Conservation (phyloP, 1,140 invertebrate genomes). For the Drosophila seguyi region DNA sequence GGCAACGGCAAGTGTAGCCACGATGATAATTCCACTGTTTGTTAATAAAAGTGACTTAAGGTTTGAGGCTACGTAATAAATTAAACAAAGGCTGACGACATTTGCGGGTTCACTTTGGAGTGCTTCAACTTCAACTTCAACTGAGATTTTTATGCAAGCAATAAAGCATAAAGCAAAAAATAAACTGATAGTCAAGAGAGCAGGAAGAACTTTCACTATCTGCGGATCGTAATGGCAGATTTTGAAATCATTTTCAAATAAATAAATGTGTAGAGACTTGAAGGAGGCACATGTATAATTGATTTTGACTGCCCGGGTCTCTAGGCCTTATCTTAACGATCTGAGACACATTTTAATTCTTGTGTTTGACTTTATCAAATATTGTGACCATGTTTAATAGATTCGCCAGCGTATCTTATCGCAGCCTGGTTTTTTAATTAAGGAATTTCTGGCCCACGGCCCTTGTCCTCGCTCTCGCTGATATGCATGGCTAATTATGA, state of each 20-base stretch:
- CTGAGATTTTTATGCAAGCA: conserved; percentile 36
- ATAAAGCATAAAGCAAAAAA: conserved; percentile 11
- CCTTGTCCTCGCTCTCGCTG: conserved; percentile 24
- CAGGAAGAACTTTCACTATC: conserved; percentile 49
- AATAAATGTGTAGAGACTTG: conserved; percentile 11
- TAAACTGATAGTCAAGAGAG: conserved; percentile 7
- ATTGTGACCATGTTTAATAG: conserved; percentile 22
- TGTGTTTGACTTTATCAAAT: conserved; percentile 47
- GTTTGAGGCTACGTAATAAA: conserved; percentile 54
- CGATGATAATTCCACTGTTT: conserved; percentile 45
- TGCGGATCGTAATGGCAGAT: conserved; percentile 22
- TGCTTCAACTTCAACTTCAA: conserved; percentile 16
- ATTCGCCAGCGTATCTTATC: conserved; percentile 43
- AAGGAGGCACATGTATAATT: conserved; percentile 20
- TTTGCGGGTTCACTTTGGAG: conserved; percentile 28
- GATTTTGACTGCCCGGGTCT: conserved; percentile 2
- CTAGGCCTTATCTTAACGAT: conserved; percentile 42
- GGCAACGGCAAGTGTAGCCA: conserved; percentile 7
- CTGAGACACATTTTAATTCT: conserved; percentile 68
- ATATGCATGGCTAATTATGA: conserved; percentile 47
- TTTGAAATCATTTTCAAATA: neutral
- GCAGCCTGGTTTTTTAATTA: conserved; percentile 42
- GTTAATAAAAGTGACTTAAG: conserved; percentile 28
- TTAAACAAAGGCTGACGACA: conserved; percentile 64
- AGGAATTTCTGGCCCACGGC: conserved; percentile 32